Base-by-base conservation (phyloP, 2,113 vertebrate genomes). In the Myotis lucifugus region DNA sequence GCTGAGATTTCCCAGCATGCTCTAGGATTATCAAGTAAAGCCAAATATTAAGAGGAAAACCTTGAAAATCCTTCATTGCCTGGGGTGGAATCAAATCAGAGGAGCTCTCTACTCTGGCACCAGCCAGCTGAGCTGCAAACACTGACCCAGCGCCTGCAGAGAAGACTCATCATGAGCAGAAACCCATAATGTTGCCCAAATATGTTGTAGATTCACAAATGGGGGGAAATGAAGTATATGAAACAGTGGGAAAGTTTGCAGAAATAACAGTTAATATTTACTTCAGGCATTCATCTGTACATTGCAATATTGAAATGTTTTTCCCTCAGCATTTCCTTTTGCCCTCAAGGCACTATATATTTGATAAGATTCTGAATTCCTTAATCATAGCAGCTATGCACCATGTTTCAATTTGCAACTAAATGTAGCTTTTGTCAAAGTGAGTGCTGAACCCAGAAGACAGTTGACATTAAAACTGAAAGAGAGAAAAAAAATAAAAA, bases 1-100 rank as follows among this genome's bases (percentile, higher is more conserved):
- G 88, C 97, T 97, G 97, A 95, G 97, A 97, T 95, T 95, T 97
- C 97, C 95, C 97, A 97, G 97, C 92, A 97, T 97, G 97, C 95
- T 95, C 77, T 97, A 94, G 92, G 88, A 92, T 96, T 97, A 97
- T 92, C 95, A 96, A 97, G 85, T 78, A 96, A 96, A 96, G 95
- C 69, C 90, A 97, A 97, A 97, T 96, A 97, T 97, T 97, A 97
- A 96, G 94, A 97, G 96, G 78, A 88, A 96, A 97, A 91, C 95
- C 95, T 95, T 95, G 90, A 97, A 96, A 97, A 97, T 89, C 93
- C 95, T 97, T 97, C 94, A 97, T 91, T 96, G 95, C 96, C 93
- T 94, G 92, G 74, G 96, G 97, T 95, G 83, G 97, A 97, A 97
- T 95, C 93, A 95, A 96, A 97, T 97, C 85, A 96, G 95, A 96